A percentile compares a stretch with the other conserved stretches of the same genome.
Conservation (phyloP, 1,140 invertebrate species). For the Dendrolimus kikuchii region DNA sequence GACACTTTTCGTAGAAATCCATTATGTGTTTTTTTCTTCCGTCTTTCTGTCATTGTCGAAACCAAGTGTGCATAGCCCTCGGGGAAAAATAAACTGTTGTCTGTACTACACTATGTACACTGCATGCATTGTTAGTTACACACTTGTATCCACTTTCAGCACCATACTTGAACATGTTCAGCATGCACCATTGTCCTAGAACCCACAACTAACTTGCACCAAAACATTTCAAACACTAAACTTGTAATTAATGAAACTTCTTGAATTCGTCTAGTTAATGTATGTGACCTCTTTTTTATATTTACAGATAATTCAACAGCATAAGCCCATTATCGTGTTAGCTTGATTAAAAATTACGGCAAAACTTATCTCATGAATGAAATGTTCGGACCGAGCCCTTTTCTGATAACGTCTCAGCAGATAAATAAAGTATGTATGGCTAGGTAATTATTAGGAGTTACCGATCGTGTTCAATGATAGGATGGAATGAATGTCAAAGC, state of each 20-base stretch:
- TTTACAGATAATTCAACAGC: conserved; percentile 41
- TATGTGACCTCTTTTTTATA: conserved; percentile 35
- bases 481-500: conserved; percentile 71
- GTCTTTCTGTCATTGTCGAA: conserved; percentile 80
- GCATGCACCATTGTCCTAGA: conserved; percentile 71
- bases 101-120: conserved; percentile 67
- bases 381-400: conserved; percentile 58
- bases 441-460: conserved; percentile 61
- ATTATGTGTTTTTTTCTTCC: conserved; percentile 84
- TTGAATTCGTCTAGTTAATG: conserved; percentile 22
- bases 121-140: conserved; percentile 72
- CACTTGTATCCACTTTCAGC: conserved; percentile 61
- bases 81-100: conserved; percentile 40
- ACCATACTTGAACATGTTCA: conserved; percentile 59
- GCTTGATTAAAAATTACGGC: conserved; percentile 52
- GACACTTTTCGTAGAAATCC: conserved; percentile 90
- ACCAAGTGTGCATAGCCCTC: conserved; percentile 58
- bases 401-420: conserved; percentile 64
- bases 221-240: conserved; percentile 43
- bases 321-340: conserved; percentile 60
- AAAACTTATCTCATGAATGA: conserved; percentile 57
- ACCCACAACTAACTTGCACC: conserved; percentile 68
- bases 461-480: conserved; percentile 60
- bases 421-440: conserved; percentile 35
- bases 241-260: conserved; percentile 29